Percentiles rank a stretch among this genome's conserved stretches.
These are phyloP conservation scores for Apogon hyalosoma DNA, from an alignment of 2,797 vertebrate genomes.

Conservation along the genomic window DNA sequence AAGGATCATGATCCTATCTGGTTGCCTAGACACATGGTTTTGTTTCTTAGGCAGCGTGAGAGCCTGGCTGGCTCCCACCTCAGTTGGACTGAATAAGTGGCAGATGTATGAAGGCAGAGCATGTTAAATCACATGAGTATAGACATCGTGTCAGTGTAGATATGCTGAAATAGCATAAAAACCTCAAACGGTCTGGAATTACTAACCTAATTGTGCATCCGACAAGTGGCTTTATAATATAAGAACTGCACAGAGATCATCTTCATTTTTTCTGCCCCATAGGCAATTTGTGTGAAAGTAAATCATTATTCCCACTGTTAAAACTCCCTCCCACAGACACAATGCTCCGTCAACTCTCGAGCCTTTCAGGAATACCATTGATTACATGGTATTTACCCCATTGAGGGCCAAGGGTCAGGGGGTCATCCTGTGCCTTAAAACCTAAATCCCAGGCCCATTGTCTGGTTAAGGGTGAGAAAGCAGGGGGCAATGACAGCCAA, in stretches of 20 bases:
- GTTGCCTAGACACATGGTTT: slow-evolving; percentile 88
- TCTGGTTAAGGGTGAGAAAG: slow-evolving; percentile 93
- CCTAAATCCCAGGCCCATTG: slow-evolving; percentile 92
- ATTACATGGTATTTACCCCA: slow-evolving; percentile 95
- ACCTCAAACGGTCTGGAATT: slow-evolving; percentile 37
- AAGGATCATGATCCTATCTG: slow-evolving; percentile 92
- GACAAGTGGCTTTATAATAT: slow-evolving; percentile 34
- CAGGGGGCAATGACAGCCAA: slow-evolving; percentile 85
- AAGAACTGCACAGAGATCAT: slow-evolving; percentile 44
- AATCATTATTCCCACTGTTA: slow-evolving; percentile 73
- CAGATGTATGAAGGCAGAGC: slow-evolving; percentile 68
- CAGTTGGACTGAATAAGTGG: slow-evolving; percentile 69
- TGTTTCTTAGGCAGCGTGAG: slow-evolving; percentile 80
- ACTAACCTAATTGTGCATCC: slow-evolving; percentile 38
- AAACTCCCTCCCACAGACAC: slow-evolving; percentile 64
- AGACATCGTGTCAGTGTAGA: slow-evolving; percentile 34
- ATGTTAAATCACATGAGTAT: slow-evolving; percentile 71
- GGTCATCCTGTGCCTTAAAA: slow-evolving; percentile 90
- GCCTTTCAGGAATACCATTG: slow-evolving; percentile 96
- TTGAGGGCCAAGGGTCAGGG: slow-evolving; percentile 93
- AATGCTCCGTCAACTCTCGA: slow-evolving; percentile 80
- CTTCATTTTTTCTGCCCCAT: slow-evolving; percentile 42
- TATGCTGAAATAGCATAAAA: slow-evolving; percentile 42
- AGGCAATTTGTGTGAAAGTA: slow-evolving; percentile 49
- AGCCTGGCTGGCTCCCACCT: slow-evolving; percentile 73